Base-by-base conservation (phyloP, 2,888 invertebrate species). In the Yponomeuta malinellus region DNA sequence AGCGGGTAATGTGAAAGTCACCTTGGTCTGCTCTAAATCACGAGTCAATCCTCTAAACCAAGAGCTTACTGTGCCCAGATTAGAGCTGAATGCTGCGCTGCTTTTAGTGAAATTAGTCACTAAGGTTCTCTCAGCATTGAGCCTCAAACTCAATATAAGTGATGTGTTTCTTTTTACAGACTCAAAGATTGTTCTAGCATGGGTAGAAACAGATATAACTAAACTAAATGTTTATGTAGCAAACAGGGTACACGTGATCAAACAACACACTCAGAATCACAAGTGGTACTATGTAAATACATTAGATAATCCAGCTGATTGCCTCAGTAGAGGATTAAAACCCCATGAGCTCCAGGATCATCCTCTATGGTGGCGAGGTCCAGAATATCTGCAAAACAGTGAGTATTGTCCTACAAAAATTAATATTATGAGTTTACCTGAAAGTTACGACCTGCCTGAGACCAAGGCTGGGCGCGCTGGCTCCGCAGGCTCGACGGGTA, bases 121-220 rank as follows among this genome's bases (percentile, higher is more conserved):
- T 43, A 43, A 43, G 43, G 43, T 43, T 43, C 43, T 43, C 43
- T 43, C 43, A 43, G 8, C 43, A 43, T 43, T 43, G 43, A 43
- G 43, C 43, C 43, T 43, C 8, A 43, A 43, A 43, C 43, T 43
- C 43, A 43, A 43, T 43, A 43, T 43, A 43, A 43, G 8, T 43
- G 43, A 43, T 43, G 43, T 43, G 43, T 43, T 43, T 74, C 71
- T 76, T 48, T 75, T 70, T 70, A 71, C 71, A 10, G 77, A 76
- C 59, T 77, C 76, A 9, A 71, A 75, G 71, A 75, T 75, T 33
- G 74, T 74, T 31, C 68, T 77, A 37, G 73, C 76, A 48, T 76
- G 76, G 76, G 48, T 76, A 3, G 69, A 72, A 23, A 73, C 71
- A 10, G 69, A 74, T 5, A 43, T 69, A 31, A 59, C 43, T 33